phyloP scores from a whole-genome alignment of 2,797 vertebrate genomes.

The Rhinichthys osculus region DNA sequence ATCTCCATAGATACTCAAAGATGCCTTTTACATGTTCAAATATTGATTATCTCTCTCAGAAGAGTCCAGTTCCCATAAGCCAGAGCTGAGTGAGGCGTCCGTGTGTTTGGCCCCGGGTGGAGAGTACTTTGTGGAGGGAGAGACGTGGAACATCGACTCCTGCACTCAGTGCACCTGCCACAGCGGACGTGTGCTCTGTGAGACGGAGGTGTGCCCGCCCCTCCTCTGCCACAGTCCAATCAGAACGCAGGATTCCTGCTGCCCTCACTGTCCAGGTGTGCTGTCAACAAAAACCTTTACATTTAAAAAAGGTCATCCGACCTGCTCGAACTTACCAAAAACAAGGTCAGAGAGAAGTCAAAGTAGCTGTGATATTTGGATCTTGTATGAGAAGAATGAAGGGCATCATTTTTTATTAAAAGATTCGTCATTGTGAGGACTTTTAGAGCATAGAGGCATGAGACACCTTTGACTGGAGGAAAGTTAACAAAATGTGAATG shows the following conservation, averaged over 20 bases:
- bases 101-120: constrained; percentile 88
- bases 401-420: background rate
- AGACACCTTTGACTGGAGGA: background rate
- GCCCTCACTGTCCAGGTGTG: constrained; percentile 87
- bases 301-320: background rate
- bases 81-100: constrained; percentile 82
- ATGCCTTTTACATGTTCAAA: background rate
- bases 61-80: constrained; percentile 82
- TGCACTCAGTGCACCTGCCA: constrained; percentile 90
- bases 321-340: background rate
- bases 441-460: background rate
- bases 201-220: constrained; percentile 90
- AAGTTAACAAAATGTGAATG: constrained; percentile 28
- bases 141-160: constrained; percentile 91
- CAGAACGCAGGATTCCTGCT: constrained; percentile 89
- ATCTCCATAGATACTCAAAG: background rate
- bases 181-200: constrained; percentile 86
- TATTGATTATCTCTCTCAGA: constrained; percentile 66
- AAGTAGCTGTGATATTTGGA: background rate
- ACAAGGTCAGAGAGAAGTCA: background rate
- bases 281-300: background rate
- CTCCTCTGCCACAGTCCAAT: constrained; percentile 88
- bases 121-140: constrained; percentile 88
- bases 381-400: background rate
- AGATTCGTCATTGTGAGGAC: background rate